A percentile compares a stretch with the other conserved stretches of the same genome.
phyloP scores from a whole-genome alignment of 2,888 invertebrate genomes.

The Meteorus cinctellus region DNA sequence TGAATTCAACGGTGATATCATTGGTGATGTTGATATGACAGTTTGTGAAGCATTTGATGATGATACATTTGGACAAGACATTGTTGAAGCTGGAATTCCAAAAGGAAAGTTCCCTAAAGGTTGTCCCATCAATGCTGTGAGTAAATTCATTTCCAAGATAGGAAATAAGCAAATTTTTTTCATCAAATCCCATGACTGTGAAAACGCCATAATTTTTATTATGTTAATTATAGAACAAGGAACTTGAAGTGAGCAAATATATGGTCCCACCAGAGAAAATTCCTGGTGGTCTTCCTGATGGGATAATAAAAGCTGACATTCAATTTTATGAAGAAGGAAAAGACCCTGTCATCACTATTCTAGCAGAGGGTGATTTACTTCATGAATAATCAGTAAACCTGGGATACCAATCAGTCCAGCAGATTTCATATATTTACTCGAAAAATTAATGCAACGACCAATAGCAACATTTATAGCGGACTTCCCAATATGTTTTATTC shows the following conservation, averaged over 20 bases:
- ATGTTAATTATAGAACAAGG: constrained; percentile 40
- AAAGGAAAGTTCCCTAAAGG: constrained; percentile 42
- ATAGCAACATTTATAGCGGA: not conserved
- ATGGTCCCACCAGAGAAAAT: constrained; percentile 34
- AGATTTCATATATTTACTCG: no score
- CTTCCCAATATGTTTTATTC: constrained; percentile 7
- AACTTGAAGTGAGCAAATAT: constrained; percentile 33
- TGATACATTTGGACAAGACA: constrained; percentile 37
- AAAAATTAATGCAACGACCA: no score
- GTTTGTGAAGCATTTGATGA: constrained; percentile 45
- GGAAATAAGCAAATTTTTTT: no score
- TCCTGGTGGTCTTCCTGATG: constrained; percentile 45
- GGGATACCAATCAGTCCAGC: not conserved
- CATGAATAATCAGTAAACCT: not conserved
- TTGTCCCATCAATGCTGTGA: constrained; percentile 45
- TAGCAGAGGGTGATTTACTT: constrained; percentile 36
- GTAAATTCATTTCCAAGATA: not conserved
- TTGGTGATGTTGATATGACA: constrained; percentile 18
- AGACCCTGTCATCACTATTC: constrained; percentile 35
- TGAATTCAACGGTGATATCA: constrained; percentile 7
- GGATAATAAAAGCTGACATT: constrained; percentile 12
- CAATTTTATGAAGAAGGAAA: constrained; percentile 42
- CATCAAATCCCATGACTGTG: no score
- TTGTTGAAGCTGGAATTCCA: constrained; percentile 43
- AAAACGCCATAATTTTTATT: no score